Evolutionary conservation across 2,888 invertebrate species (phyloP).

Genomic region (Nephrotoma guestfalica): DNA sequence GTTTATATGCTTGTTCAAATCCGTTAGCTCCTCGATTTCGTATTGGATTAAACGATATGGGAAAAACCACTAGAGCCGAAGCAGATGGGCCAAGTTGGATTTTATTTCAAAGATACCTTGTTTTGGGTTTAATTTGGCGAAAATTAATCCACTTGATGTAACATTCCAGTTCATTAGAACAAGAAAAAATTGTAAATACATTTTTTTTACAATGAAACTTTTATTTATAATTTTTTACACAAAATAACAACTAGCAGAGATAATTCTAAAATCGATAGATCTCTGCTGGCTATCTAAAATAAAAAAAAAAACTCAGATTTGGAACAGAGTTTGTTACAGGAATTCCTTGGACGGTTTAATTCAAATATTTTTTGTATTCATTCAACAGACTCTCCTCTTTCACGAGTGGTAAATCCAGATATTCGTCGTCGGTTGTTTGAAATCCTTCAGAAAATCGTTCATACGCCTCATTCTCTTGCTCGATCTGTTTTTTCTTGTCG

Average conservation of each 20-base stretch:
- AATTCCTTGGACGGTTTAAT: background rate
- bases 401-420: constrained; percentile 52
- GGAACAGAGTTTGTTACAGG: background rate
- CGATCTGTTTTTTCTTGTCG: constrained; percentile 29
- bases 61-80: no score
- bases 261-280: background rate
- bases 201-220: background rate
- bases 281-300: background rate
- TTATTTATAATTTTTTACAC: background rate
- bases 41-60: no score
- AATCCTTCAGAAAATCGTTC: constrained; percentile 43
- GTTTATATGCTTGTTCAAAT: no score
- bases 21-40: no score
- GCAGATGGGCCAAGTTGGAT: no score
- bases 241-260: background rate
- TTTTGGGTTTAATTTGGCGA: no score
- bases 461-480: constrained; percentile 35
- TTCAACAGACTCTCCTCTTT: constrained; percentile 54
- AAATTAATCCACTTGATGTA: no score
- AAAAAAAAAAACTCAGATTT: background rate
- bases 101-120: no score
- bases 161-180: no score
- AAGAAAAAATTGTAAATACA: background rate
- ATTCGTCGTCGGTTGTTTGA: constrained; percentile 47
- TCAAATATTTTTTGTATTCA: constrained; percentile 38